phyloP scores from a whole-genome alignment of 2,888 invertebrate species.

The Acrobasis repandana region DNA sequence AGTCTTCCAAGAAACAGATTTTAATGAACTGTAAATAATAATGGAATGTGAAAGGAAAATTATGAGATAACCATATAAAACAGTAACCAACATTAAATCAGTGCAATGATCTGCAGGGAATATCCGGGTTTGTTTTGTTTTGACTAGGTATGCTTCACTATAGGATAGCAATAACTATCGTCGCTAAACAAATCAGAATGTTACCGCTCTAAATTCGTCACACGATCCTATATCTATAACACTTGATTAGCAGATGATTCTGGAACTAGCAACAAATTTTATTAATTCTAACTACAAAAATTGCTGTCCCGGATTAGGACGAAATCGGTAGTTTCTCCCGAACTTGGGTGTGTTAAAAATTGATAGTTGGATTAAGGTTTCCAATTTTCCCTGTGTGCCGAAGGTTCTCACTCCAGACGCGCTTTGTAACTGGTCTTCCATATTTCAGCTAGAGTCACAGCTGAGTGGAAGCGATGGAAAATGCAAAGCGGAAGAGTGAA shows the following conservation, averaged over 20 bases:
- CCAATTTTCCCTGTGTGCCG: slow-evolving; percentile 42
- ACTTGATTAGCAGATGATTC: slow-evolving; percentile 63
- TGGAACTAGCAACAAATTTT: slow-evolving; percentile 63
- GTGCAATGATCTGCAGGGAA: slow-evolving; percentile 48
- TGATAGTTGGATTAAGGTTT: slow-evolving; percentile 49
- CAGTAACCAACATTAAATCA: slow-evolving; percentile 50
- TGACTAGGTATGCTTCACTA: slow-evolving; percentile 46
- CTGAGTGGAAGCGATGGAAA: slow-evolving; percentile 97
- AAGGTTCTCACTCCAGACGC: slow-evolving; percentile 88
- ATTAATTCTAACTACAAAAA: slow-evolving; percentile 65
- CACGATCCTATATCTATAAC: slow-evolving; percentile 55
- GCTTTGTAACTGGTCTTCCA: slow-evolving; percentile 98
- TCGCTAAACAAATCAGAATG: slow-evolving; percentile 43
- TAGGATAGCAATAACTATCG: slow-evolving; percentile 58
- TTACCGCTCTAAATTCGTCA: slow-evolving; percentile 59
- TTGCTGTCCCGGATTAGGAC: slow-evolving; percentile 77
- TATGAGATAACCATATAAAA: slow-evolving; percentile 43
- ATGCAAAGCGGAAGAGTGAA: slow-evolving; percentile 97
- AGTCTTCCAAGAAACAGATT: slow-evolving; percentile 77
- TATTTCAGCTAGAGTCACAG: slow-evolving; percentile 96
- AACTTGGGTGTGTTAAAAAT: slow-evolving; percentile 44
- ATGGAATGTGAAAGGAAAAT: slow-evolving; percentile 70
- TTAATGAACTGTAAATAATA: slow-evolving; percentile 62
- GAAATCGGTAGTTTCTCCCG: slow-evolving; percentile 58
- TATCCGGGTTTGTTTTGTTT: slow-evolving; percentile 42